These are phyloP conservation scores for Rhingia campestris DNA, from an alignment of 2,888 invertebrate species.

Conservation along the genomic window DNA sequence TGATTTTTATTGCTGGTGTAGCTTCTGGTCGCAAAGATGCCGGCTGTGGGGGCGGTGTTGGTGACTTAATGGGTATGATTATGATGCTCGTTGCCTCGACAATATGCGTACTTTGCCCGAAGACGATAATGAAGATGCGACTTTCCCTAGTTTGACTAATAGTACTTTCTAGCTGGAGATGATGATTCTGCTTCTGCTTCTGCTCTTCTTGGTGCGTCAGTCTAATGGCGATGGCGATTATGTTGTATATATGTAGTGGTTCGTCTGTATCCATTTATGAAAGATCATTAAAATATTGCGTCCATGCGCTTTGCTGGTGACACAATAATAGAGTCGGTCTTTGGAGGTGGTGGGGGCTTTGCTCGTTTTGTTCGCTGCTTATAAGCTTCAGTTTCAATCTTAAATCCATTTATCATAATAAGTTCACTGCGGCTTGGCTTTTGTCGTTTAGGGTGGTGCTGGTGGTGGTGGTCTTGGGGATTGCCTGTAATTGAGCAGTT, in stretches of 20 bases:
- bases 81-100: conserved; percentile 56
- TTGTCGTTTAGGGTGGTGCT: background rate
- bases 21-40: background rate
- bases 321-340: conserved; percentile 41
- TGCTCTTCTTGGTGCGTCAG: conserved; percentile 34
- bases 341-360: conserved; percentile 20
- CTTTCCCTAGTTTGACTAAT: conserved; percentile 65
- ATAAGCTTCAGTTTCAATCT: conserved; percentile 63
- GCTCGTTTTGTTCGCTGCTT: conserved; percentile 51
- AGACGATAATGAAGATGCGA: conserved; percentile 52
- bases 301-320: conserved; percentile 41
- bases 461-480: background rate
- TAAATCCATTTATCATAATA: conserved; percentile 73
- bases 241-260: conserved; percentile 57
- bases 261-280: conserved; percentile 71
- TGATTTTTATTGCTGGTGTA: conserved; percentile 25
- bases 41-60: conserved; percentile 4
- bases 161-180: conserved; percentile 18
- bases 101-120: conserved; percentile 42
- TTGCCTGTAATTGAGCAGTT: conserved; percentile 30
- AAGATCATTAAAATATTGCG: conserved; percentile 65
- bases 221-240: conserved; percentile 64
- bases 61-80: conserved; percentile 76
- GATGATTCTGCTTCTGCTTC: background rate
- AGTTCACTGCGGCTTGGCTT: conserved; percentile 28